These are phyloP conservation scores for Neoseiulus cucumeris DNA, from an alignment of 1,140 invertebrate species.

Conservation along the genomic window DNA sequence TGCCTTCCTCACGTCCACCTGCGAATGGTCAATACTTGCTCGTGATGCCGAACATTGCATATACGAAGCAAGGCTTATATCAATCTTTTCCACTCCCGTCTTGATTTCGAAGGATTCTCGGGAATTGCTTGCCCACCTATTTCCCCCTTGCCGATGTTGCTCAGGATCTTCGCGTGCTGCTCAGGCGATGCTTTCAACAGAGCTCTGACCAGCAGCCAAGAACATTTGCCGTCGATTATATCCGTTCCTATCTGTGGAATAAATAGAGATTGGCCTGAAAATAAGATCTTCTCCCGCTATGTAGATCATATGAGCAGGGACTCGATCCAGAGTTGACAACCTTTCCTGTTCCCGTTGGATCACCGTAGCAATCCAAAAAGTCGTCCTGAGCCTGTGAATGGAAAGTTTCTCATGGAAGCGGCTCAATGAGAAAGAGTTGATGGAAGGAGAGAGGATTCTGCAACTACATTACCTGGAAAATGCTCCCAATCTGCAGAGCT, in stretches of 20 bases:
- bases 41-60: neutral
- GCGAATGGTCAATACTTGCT: neutral
- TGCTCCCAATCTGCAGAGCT: slow-evolving; percentile 77
- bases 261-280: no score
- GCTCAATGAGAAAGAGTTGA: neutral
- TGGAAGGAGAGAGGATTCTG: neutral
- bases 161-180: slow-evolving; percentile 23
- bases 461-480: slow-evolving; percentile 58
- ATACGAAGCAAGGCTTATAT: neutral
- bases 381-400: slow-evolving; percentile 27
- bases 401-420: neutral
- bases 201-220: slow-evolving; percentile 33
- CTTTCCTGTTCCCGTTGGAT: slow-evolving; percentile 34
- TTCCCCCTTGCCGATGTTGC: neutral
- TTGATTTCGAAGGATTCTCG: neutral
- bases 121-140: neutral
- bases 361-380: slow-evolving; percentile 36
- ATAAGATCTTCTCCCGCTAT: no score
- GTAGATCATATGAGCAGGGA: no score
- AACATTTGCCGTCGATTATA: slow-evolving; percentile 37
- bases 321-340: slow-evolving; percentile 18
- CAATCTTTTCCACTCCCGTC: neutral
- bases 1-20: neutral
- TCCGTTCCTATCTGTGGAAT: slow-evolving; percentile 32
- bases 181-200: slow-evolving; percentile 31